These are phyloP conservation scores for Remorina albescens DNA, from an alignment of 2,797 vertebrate species.

Conservation along the genomic window DNA sequence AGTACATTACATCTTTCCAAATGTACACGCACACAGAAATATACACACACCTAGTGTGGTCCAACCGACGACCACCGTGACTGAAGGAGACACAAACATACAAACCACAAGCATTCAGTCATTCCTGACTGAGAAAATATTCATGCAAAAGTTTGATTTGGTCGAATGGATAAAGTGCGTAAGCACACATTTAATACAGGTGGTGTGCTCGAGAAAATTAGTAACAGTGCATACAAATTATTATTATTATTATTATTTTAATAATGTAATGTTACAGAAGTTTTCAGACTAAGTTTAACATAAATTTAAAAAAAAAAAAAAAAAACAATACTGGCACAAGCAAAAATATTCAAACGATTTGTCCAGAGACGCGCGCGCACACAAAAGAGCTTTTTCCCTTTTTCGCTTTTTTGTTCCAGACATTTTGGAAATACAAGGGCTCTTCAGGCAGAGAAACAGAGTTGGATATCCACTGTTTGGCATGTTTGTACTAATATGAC, in stretches of 20 bases:
- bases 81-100: slow-evolving; percentile 71
- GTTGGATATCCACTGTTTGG: slow-evolving; percentile 51
- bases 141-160: slow-evolving; percentile 50
- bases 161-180: slow-evolving; percentile 11
- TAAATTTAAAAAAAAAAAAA: neutral
- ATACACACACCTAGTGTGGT: slow-evolving; percentile 75
- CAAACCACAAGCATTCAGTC: slow-evolving; percentile 62
- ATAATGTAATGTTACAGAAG: neutral
- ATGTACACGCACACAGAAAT: slow-evolving; percentile 51
- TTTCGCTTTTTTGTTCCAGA: neutral
- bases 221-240: neutral
- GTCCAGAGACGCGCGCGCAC: neutral
- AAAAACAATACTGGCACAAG: neutral
- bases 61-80: slow-evolving; percentile 72
- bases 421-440: slow-evolving; percentile 40
- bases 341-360: slow-evolving; percentile 1
- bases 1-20: slow-evolving; percentile 31
- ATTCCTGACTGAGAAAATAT: slow-evolving; percentile 59
- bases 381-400: neutral
- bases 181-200: slow-evolving; percentile 5
- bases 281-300: neutral
- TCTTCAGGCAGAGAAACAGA: slow-evolving; percentile 35
- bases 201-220: neutral
- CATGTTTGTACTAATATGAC: slow-evolving; percentile 51
- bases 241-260: neutral